These are phyloP conservation scores for Sceloporus tristichus DNA, from an alignment of 2,113 vertebrate species.

Conservation along the genomic window DNA sequence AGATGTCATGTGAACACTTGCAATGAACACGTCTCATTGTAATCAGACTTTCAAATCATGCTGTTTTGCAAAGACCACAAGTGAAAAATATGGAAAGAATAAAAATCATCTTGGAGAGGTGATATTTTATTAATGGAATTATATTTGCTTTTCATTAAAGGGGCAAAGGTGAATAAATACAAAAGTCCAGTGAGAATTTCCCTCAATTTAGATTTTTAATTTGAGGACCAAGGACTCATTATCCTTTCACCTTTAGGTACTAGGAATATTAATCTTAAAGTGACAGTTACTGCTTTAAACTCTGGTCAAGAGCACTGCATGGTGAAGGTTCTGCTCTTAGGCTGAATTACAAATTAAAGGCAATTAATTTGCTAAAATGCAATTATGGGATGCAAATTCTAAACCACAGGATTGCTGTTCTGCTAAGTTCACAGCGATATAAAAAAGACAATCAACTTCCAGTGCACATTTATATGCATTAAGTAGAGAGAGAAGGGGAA, in stretches of 20 bases:
- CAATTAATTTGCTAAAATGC: constrained; percentile 56
- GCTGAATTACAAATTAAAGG: constrained; percentile 48
- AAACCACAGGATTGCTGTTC: constrained; percentile 9
- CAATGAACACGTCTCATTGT: background rate
- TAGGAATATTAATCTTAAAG: constrained; percentile 34
- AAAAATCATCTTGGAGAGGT: background rate
- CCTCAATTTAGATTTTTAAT: constrained; percentile 46
- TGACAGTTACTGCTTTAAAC: constrained; percentile 36
- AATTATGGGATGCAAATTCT: constrained; percentile 58
- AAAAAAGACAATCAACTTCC: constrained; percentile 23
- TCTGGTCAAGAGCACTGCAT: constrained; percentile 5
- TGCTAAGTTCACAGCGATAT: constrained; percentile 50
- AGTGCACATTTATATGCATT: constrained; percentile 14
- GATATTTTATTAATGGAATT: constrained; percentile 46
- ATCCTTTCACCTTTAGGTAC: constrained; percentile 34
- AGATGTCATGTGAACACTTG: background rate
- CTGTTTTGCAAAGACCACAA: background rate
- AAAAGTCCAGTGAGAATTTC: constrained; percentile 40
- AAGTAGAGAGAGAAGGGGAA: background rate
- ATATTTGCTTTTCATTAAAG: constrained; percentile 1
- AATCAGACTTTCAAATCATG: background rate
- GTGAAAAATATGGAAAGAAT: background rate
- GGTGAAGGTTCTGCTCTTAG: constrained; percentile 41
- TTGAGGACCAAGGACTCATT: constrained; percentile 14
- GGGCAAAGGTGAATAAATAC: constrained; percentile 41